Evolutionary conservation across 2,888 invertebrate species (phyloP), one percentile per base, ranked within the genome.

Genomic region (Phasia obesa): DNA sequence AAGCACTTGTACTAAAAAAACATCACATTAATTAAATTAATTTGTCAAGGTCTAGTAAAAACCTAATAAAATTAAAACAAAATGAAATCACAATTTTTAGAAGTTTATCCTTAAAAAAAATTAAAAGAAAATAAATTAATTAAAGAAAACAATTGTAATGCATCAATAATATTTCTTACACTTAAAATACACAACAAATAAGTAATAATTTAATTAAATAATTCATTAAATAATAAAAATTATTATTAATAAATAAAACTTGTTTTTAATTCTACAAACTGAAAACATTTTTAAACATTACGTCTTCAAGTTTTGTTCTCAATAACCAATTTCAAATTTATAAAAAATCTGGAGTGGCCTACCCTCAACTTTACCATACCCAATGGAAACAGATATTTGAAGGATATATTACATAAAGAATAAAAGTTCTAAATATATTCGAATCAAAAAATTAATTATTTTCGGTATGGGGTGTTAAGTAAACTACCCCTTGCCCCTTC

Each of bases 201-300:
- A 70, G 4, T 38, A 75, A 73, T 65, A 74, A 74, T 74, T 78
- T 76, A 77, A 27, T 77, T 35, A 55, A 75, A 81, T 71, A 76
- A 81, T 75, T 77, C 25, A 71, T 71, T 62, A 81, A 77, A 51
- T 60, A 57, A 64, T 62, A 55, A 57, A 62, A 62, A 79, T n/a
- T 64, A 75, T 47, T 25, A 47, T 57, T 47, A 57, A 21, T 49
- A 59, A 65, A 35, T 60, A 27, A 73, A 64, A 73, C 62, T 76
- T 75, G n/a, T n/a, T n/a, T n/a, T n/a, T n/a, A n/a, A n/a, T n/a
- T n/a, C n/a, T n/a, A n/a, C 59, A 76, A 71, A 79, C 49, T 71
- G 27, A 71, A 65, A 4, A 0, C 47, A 47, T 1, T 2, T 2
- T 42, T 5, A 51, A 51, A 23, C 4, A 15, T 7, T 35, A 2